Percentiles rank a stretch among this genome's conserved stretches.
These are phyloP conservation scores for Megaleporinus macrocephalus DNA, from an alignment of 2,113 vertebrate species.

Conservation along the genomic window DNA sequence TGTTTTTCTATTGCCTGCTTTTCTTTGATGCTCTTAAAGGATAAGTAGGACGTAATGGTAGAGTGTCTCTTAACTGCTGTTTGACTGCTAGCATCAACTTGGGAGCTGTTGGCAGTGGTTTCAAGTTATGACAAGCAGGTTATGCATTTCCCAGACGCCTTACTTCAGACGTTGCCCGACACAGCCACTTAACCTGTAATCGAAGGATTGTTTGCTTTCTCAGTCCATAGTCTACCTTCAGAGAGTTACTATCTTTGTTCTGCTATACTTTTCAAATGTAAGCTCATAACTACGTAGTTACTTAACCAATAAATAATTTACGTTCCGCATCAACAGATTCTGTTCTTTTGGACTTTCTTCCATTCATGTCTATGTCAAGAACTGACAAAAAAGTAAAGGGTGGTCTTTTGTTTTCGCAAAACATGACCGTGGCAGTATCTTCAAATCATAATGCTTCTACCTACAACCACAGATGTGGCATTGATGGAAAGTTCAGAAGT, in stretches of 20 bases:
- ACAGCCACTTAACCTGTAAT: slow-evolving; percentile 13
- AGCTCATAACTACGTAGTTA: no score
- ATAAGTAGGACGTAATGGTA: background rate
- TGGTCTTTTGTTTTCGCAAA: no score
- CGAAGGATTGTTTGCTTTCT: slow-evolving; percentile 43
- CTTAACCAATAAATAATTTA: no score
- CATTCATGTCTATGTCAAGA: no score
- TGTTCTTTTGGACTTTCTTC: no score
- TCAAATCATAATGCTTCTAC: background rate
- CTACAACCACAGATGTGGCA: no score
- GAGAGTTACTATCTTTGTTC: no score
- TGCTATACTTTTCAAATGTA: no score
- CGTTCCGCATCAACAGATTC: no score
- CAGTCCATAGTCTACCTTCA: slow-evolving; percentile 7
- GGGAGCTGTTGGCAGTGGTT: background rate
- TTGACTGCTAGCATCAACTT: slow-evolving; percentile 29
- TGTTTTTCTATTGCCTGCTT: background rate
- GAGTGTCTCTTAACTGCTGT: slow-evolving; percentile 28
- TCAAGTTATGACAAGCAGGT: slow-evolving; percentile 10
- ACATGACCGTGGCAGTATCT: no score
- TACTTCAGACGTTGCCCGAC: slow-evolving; percentile 38
- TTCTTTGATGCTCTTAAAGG: slow-evolving; percentile 16
- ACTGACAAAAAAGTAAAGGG: no score
- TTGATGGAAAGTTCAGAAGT: no score
- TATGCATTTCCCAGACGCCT: slow-evolving; percentile 39